Evolutionary conservation across 37 sponge, comb jelly and placozoan species (phyloP), one percentile per base, ranked within the genome.

Genomic region (Beroe ovata): DNA sequence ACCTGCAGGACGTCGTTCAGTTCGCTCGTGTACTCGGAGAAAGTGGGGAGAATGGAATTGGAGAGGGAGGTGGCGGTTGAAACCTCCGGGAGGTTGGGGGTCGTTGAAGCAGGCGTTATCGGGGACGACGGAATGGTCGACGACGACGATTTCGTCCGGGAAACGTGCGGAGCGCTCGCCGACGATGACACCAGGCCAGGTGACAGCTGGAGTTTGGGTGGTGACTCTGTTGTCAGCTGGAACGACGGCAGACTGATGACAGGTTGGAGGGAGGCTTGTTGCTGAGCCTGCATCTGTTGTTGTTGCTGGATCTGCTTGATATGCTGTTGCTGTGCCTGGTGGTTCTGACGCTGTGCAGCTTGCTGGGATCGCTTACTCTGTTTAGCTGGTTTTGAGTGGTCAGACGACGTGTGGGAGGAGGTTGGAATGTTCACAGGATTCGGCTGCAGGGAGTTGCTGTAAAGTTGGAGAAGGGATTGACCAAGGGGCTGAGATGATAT

Each of bases 21-120:
- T 35, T 77, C 84, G 84, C 41, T 77, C 2, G 84, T 77, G 47
- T 77, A 77, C 84, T 77, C 84, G 18, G 84, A 77, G 54, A 77
- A 77, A 11, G 84, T 42, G 54, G 84, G 19, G 0, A 77, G 42
- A 26, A 20, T 42, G 38, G 38, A 0, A 8, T 34, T 29, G 22
- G 84, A 25, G 38, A 35, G 38, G 84, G 54, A 2, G 1, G 84
- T 33, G 41, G 38, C 11, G n/a, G 84, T 40, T 1, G 84, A 42
- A 3, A 41, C 38, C 6, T 30, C 36, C 42, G 38, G 47, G 54
- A 8, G 20, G 35, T 36, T 21, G 84, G 84, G 4, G 84, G 84
- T 33, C 8, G 35, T 33, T 42, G 84, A 26, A 54, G 35, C 22
- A 26, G 35, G 22, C 54, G 38, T 33, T 42, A 39, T 33, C 54